These are phyloP conservation scores for Aphelenchoides avenae DNA, from an alignment of 1,140 invertebrate genomes.

Conservation along the genomic window DNA sequence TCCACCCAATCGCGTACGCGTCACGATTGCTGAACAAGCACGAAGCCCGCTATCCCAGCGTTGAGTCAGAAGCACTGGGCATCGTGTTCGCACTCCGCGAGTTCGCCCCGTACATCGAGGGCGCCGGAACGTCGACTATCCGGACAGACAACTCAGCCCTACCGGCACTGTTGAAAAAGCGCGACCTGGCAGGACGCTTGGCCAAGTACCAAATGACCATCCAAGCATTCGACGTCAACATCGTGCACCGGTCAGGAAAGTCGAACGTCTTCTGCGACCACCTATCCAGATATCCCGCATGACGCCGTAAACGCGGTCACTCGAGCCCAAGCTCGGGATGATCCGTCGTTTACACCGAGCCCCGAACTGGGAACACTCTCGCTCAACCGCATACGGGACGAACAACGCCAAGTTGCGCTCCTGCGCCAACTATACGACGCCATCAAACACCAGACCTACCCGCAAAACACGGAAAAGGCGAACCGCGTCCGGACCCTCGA, in stretches of 20 bases:
- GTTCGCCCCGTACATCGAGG: constrained; percentile 21
- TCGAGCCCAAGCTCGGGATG: neutral
- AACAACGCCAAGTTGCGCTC: neutral
- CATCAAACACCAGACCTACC: neutral
- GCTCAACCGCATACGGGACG: neutral
- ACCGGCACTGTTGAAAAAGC: constrained; percentile 11
- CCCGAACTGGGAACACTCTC: constrained; percentile 3
- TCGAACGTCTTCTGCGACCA: constrained; percentile 15
- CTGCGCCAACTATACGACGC: too few species aligned
- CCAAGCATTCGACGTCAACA: constrained; percentile 13
- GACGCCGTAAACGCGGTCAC: neutral
- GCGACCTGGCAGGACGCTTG: constrained; percentile 17
- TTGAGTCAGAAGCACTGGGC: constrained; percentile 24
- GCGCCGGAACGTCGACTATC: constrained; percentile 17
- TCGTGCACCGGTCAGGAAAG: constrained; percentile 12
- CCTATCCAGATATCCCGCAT: constrained; percentile 16
- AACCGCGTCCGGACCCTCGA: neutral
- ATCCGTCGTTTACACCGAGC: neutral
- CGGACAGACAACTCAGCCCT: constrained; percentile 22
- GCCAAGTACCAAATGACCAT: constrained; percentile 15
- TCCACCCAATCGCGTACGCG: constrained; percentile 18
- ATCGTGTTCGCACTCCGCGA: constrained; percentile 8
- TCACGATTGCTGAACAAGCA: constrained; percentile 20
- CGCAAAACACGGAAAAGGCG: neutral
- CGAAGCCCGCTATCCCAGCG: constrained; percentile 10